Percentiles rank a stretch among this genome's conserved stretches.
phyloP scores from a whole-genome alignment of 2,888 invertebrate genomes.

The Notodonta ziczac region DNA sequence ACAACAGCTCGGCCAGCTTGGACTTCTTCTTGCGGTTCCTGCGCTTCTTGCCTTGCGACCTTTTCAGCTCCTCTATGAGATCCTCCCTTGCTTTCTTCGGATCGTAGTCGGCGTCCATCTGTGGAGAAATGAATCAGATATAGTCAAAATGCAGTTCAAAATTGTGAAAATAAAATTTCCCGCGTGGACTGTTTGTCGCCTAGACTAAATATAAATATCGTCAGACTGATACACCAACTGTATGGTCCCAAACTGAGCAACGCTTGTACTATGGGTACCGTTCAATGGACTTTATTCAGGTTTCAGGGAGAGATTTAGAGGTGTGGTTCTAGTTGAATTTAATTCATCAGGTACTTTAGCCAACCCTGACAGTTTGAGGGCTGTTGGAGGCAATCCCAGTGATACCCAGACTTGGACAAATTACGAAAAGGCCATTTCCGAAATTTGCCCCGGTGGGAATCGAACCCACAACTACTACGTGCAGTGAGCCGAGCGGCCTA shows the following conservation, averaged over 20 bases:
- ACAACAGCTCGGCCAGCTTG: constrained; percentile 90
- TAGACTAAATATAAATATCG: too few relatives aligned
- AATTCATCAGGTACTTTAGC: constrained; percentile 28
- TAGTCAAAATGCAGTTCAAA: too few relatives aligned
- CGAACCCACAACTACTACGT: too few relatives aligned
- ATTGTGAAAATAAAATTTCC: too few relatives aligned
- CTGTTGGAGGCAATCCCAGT: constrained; percentile 33
- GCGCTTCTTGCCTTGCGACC: constrained; percentile 82
- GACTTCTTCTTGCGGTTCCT: constrained; percentile 87
- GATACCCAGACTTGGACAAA: too few relatives aligned
- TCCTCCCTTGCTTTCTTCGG: constrained; percentile 77
- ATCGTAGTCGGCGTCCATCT: constrained; percentile 96
- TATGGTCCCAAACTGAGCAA: too few relatives aligned
- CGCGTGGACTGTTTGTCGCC: too few relatives aligned
- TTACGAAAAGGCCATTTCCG: too few relatives aligned
- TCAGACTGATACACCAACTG: too few relatives aligned
- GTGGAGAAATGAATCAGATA: constrained; percentile 6
- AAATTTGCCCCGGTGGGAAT: too few relatives aligned
- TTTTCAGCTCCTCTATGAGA: constrained; percentile 83
- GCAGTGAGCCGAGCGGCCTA: too few relatives aligned
- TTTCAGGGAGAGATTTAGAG: constrained; percentile 29
- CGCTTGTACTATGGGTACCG: too few relatives aligned
- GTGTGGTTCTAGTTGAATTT: constrained; percentile 11
- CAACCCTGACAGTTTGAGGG: constrained; percentile 64
- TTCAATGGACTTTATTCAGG: constrained; percentile 17